Evolutionary conservation across 2,888 invertebrate species (phyloP), one percentile per base, ranked within the genome.

Genomic region (Mythimna impura): DNA sequence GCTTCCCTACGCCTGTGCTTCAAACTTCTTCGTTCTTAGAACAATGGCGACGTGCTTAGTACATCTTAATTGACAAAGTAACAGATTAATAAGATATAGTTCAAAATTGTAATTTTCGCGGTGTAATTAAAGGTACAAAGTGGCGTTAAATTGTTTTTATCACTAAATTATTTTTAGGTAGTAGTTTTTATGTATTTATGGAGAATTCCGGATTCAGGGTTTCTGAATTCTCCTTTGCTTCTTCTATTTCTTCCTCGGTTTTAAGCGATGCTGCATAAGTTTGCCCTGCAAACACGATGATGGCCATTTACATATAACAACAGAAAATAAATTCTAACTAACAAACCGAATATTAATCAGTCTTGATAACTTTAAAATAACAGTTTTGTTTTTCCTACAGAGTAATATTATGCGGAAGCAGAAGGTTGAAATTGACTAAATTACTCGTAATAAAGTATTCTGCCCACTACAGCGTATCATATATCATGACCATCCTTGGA

Each of bases 361-460:
- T 14, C 62, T 34, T 12, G 8, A 9, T 20, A n/a, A 3, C 8
- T 60, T 55, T 17, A 12, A 55, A 64, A 80, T 50, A 36, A 25
- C 17, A 12, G 22, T 12, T 6, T 9, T 60, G 25, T 55, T 65
- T 67, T 52, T 30, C 50, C 17, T 30, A 10, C 43, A 12, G 34
- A 34, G 22, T 22, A 66, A 54, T 58, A 55, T 36, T 50, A 66
- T 66, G 17, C 66, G 20, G 58, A 12, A 62, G 34, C 55, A 34
- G 55, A 66, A 78, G 69, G 52, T 78, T 78, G 4, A 72, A 77
- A 72, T 69, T 60, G 65, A 69, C 58, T 78, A 72, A 72, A 81
- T 81, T 72, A n/a, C n/a, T n/a, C n/a, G n/a, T n/a, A 72, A 78
- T 81, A 72, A 47, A 69, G 36, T 62, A 71, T 76, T 66, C 47